Base-by-base conservation (phyloP, 2,888 invertebrate genomes). In the Pelosia muscerda region DNA sequence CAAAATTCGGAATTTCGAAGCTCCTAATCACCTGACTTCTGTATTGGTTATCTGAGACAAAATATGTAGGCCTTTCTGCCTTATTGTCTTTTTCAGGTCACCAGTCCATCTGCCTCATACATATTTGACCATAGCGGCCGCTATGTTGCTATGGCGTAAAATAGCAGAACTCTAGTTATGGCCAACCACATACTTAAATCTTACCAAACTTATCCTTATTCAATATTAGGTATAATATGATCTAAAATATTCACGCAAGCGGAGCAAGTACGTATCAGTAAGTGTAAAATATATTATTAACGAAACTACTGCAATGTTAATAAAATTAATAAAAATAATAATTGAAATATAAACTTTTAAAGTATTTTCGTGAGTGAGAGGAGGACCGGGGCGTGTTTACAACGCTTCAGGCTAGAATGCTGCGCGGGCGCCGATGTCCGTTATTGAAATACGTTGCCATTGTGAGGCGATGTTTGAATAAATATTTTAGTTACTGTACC, bases 381-480 rank as follows among this genome's bases (percentile, higher is more conserved):
- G 72, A 70, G 72, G 74, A 71, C 59, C 54, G 22, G 72, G 75
- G 75, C 75, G 77, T 74, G 75, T 68, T 73, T 72, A 68, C 77
- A 74, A 67, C 79, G 88, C 88, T 85, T 79, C 81, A 80, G 88
- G 89, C 88, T 78, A 84, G 73, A 74, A 79, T 74, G 72, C 72
- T 63, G 81, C 73, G 78, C 84, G 79, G 83, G 84, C 84, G 80
- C 77, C 79, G 79, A 79, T 69, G 79, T 78, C 75, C 86, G 87
- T 90, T 90, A 90, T 92, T 92, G 92, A 93, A 93, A 93, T 91
- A 88, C 91, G 90, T 89, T 88, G 90, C 93, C 91, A 94, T 94
- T 94, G 94, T 94, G 84, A 84, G 82, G 84, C 82, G 80, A 83
- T 83, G 83, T 76, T 83, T 92, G 92, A 92, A 93, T 94, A 94